Evolutionary conservation across 2,888 invertebrate species (phyloP), one percentile per base, ranked within the genome.

Genomic region (Ditylenchus weischeri): DNA sequence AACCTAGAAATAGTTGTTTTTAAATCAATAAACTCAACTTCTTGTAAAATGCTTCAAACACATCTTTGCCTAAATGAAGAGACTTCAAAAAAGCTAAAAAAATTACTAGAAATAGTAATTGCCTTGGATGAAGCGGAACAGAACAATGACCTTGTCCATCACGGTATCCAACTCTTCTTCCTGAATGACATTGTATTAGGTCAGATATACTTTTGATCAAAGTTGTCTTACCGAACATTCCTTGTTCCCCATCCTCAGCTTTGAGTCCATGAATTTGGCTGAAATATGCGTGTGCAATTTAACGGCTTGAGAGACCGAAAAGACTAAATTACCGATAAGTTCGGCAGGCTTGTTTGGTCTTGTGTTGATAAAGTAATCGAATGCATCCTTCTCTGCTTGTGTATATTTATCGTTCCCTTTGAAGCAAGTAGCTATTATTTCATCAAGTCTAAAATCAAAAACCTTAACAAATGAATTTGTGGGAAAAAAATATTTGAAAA

Each of bases 31-130:
- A 47, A 43, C 0, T 13, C 36, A 43, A 19, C 87, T 98, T 96
- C 85, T 98, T 99, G 84, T 99, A 99, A 85, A 98, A 99, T 0
- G 98, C 98, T 84, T 99, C 98, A 85, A 98, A 98, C 0, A 99
- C 96, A 85, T 98, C 98, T 85, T 99, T 99, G 57, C 87, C 86
- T 84, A 69, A 72, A 70, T 57, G 4, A 29, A 10, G 15, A 29
- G 13, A 18, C 65, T 15, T 35, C 49, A 15, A n/a, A 10, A 13
- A n/a, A 18, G 0, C 18, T 15, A 35, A 35, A 21, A n/a, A 23
- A 23, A 65, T 3, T 2, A 66, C 18, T 18, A 0, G 21, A 65
- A 65, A 64, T 8, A 64, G 18, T 50, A 47, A 36, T 11, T 47
- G 84, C 96, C 98, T 84, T 98, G 95, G 78, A 99, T 96, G 84